phyloP scores from a whole-genome alignment of 2,888 invertebrate species.

The Tetheella fluctuosa region DNA sequence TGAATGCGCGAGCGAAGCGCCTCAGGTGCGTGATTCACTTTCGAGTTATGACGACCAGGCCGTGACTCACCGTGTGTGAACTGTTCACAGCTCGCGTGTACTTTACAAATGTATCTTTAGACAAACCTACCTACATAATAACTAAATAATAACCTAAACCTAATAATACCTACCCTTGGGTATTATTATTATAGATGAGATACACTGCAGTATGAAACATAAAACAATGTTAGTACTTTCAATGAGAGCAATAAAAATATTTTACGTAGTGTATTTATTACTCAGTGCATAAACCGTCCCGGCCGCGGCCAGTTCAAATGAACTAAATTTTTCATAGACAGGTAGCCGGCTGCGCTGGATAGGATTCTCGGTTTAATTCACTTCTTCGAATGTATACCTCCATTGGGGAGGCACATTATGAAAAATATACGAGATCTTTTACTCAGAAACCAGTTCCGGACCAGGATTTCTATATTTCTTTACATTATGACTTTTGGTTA shows the following conservation, averaged over 20 bases:
- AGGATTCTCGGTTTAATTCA: not conserved
- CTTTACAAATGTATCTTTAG: too few species aligned
- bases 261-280: not conserved
- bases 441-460: not conserved
- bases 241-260: slow-evolving; percentile 6
- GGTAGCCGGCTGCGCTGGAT: slow-evolving; percentile 1
- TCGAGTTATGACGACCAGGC: not conserved
- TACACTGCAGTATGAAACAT: not conserved
- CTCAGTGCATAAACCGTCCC: not conserved
- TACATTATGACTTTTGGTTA: too few species aligned
- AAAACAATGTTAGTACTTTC: not conserved
- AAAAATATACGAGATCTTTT: not conserved
- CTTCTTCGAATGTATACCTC: not conserved
- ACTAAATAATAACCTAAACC: too few species aligned
- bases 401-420: not conserved
- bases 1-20: not conserved
- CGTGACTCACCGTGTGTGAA: too few species aligned
- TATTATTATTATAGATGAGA: not conserved
- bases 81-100: too few species aligned
- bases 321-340: slow-evolving; percentile 1
- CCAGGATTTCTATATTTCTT: too few species aligned
- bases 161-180: too few species aligned
- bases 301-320: not conserved
- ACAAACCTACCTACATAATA: too few species aligned
- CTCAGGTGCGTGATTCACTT: too few species aligned